Evolutionary conservation across 2,888 invertebrate species (phyloP).

Genomic region (Helicoverpa assulta): DNA sequence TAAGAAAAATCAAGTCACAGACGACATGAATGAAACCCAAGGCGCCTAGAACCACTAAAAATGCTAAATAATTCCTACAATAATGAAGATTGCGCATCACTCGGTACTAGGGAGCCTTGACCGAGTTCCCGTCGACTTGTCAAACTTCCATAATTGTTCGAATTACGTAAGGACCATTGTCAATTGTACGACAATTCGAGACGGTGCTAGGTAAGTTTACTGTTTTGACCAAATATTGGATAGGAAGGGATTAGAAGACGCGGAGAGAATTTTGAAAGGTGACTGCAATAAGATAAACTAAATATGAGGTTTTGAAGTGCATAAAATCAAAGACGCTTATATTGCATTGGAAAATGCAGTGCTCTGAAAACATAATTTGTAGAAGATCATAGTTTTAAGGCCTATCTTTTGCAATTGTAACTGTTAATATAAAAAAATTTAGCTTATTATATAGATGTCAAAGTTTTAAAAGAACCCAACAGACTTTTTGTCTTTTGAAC

Average conservation of each 20-base stretch:
- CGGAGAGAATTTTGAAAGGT: not conserved
- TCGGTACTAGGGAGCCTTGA: slow-evolving; percentile 64
- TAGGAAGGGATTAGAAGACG: not conserved
- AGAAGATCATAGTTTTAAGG: too few species aligned
- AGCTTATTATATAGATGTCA: too few species aligned
- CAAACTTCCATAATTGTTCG: slow-evolving; percentile 69
- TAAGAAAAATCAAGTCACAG: slow-evolving; percentile 31
- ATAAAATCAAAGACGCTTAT: too few species aligned
- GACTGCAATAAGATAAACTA: too few species aligned
- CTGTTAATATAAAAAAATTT: too few species aligned
- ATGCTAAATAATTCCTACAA: slow-evolving; percentile 58
- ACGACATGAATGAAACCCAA: slow-evolving; percentile 28
- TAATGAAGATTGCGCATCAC: slow-evolving; percentile 55
- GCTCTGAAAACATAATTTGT: too few species aligned
- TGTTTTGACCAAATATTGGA: slow-evolving; percentile 9
- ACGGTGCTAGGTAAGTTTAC: slow-evolving; percentile 23
- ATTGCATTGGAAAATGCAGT: too few species aligned
- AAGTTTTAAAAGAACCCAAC: too few species aligned
- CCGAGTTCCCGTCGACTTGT: slow-evolving; percentile 69
- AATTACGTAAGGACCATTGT: slow-evolving; percentile 66
- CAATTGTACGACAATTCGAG: slow-evolving; percentile 43
- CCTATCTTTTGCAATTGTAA: too few species aligned
- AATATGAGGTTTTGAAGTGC: too few species aligned
- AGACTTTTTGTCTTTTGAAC: too few species aligned
- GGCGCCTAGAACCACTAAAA: slow-evolving; percentile 34